These are phyloP conservation scores for Latrodectus elegans DNA, from an alignment of 2,888 invertebrate species.

Conservation along the genomic window DNA sequence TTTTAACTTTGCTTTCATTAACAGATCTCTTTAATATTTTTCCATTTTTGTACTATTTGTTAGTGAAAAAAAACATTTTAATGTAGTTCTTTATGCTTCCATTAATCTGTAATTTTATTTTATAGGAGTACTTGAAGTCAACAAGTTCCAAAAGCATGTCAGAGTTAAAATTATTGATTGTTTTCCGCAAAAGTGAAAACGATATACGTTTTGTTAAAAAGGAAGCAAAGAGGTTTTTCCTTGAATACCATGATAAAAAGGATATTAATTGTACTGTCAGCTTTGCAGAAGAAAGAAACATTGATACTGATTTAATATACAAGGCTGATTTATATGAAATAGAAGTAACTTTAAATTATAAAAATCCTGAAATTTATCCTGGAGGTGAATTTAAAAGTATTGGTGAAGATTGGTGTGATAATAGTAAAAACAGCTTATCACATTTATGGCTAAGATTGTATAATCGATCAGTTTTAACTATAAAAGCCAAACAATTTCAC, in stretches of 20 bases:
- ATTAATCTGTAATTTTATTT: too few relatives aligned
- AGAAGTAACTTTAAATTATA: slow-evolving; percentile 31
- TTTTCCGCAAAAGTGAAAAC: slow-evolving; percentile 14
- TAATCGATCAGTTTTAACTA: slow-evolving; percentile 3
- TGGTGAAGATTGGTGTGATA: slow-evolving; percentile 42
- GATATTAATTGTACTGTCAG: slow-evolving; percentile 1
- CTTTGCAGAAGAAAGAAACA: slow-evolving; percentile 13
- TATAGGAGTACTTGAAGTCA: background rate
- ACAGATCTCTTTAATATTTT: too few relatives aligned
- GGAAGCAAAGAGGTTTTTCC: slow-evolving; percentile 24
- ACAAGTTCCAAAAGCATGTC: background rate
- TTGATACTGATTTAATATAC: slow-evolving; percentile 44
- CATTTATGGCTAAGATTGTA: slow-evolving; percentile 34
- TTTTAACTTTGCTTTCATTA: too few relatives aligned
- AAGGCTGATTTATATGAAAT: slow-evolving; percentile 44
- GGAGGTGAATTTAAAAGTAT: slow-evolving; percentile 28
- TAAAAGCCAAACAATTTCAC: slow-evolving; percentile 45
- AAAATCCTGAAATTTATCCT: slow-evolving; percentile 5
- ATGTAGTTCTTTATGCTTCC: too few relatives aligned
- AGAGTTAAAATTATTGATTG: slow-evolving; percentile 16
- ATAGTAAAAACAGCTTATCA: slow-evolving; percentile 21
- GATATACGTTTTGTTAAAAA: background rate
- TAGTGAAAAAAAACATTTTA: too few relatives aligned
- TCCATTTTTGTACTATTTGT: too few relatives aligned
- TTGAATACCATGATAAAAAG: background rate